These are phyloP conservation scores for Tiliacea aurago DNA, from an alignment of 2,888 invertebrate species.

Conservation along the genomic window DNA sequence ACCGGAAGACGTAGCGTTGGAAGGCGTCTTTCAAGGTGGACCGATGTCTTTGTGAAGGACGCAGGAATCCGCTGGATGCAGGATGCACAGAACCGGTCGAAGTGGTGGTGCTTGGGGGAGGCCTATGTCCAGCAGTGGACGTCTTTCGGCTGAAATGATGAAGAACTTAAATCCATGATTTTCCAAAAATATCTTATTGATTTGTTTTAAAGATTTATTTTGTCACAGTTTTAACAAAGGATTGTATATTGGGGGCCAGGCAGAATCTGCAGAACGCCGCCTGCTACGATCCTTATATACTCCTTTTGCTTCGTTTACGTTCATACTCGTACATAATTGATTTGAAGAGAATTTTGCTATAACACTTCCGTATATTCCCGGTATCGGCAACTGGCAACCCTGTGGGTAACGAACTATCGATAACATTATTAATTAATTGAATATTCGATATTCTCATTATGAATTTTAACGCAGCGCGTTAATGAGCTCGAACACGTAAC, in stretches of 20 bases:
- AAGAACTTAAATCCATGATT: not conserved
- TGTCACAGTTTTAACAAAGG: not conserved
- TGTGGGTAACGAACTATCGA: conserved; percentile 69
- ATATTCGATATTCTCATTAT: conserved; percentile 85
- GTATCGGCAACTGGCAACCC: conserved; percentile 51
- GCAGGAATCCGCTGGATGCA: too few species aligned
- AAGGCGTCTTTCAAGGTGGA: too few species aligned
- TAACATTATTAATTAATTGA: conserved; percentile 86
- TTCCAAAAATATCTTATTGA: too few species aligned
- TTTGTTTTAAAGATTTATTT: not conserved
- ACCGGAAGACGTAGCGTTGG: too few species aligned
- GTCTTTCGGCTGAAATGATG: too few species aligned
- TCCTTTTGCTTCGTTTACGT: not conserved
- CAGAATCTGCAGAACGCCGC: not conserved
- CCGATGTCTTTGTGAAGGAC: too few species aligned
- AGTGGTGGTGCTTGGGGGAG: too few species aligned
- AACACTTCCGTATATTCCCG: not conserved
- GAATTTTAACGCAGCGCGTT: conserved; percentile 85
- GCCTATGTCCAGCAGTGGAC: too few species aligned
- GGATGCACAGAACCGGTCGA: too few species aligned
- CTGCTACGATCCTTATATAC: not conserved
- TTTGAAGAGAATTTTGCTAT: not conserved
- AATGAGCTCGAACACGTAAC: conserved; percentile 80
- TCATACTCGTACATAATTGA: not conserved
- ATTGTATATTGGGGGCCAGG: too few species aligned